Evolutionary conservation across 2,797 vertebrate genomes (phyloP), one percentile per base, ranked within the genome.

Genomic region (Myripristis jacobus): DNA sequence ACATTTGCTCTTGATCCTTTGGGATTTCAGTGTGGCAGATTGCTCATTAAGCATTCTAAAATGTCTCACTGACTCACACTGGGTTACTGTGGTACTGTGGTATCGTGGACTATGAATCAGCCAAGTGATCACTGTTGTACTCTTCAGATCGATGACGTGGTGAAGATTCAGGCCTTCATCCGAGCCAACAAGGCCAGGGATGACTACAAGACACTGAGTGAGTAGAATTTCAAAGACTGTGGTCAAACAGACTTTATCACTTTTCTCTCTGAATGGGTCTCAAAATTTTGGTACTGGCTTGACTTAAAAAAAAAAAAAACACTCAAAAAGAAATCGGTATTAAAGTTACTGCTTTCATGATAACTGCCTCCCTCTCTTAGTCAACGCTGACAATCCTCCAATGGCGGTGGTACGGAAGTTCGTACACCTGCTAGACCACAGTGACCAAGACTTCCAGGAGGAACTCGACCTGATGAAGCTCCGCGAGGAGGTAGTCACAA

Each of bases 391-490:
- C 2, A 93, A 99, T 55, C 97, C 98, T 1, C 98, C 97, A 0
- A 98, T 99, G 97, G 94, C 93, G 0, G 98, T 99, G 47, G 96
- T 99, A 66, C 95, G 98, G 59, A 99, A 99, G 84, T 99, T 99
- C 56, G 98, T 99, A 70, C 98, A 99, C 89, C 93, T 99, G 88
- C 92, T 99, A 4, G 98, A 99, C 85, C 97, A 98, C 83, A 99
- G 97, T 3, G 98, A 99, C 87, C 98, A 99, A 92, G 98, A 99
- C 89, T 99, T 99, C 86, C 98, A 99, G 90, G 98, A 99, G 88
- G 98, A 99, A 73, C 82, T 99, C 64, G 98, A 99, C 15, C 92
- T 98, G 58, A 98, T 99, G 98, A 94, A 94, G 43, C 92, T 98
- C 58, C 94, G 96, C 7, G 98, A 99, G 81, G 97, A 99, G 76